These are phyloP conservation scores for Podilymbus podiceps DNA, from an alignment of 2,113 vertebrate genomes.

Conservation along the genomic window DNA sequence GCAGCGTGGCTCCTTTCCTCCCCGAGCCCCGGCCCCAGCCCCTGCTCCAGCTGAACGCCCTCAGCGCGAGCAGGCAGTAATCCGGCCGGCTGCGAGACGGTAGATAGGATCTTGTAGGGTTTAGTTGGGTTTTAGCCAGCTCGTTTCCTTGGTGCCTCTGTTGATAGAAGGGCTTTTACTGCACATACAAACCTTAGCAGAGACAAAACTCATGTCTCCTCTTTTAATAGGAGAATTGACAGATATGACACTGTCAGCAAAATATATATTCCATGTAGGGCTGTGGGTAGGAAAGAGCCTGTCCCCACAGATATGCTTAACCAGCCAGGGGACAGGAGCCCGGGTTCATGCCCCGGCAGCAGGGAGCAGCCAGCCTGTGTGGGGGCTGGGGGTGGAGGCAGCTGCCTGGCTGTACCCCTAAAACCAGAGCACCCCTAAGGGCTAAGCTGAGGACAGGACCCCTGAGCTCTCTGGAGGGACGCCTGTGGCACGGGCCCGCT, in stretches of 20 bases:
- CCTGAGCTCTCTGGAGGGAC: fast-evolving
- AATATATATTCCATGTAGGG: not conserved
- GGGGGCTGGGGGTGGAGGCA: not conserved
- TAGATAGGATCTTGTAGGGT: not conserved
- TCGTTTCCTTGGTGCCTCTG: conserved; percentile 24
- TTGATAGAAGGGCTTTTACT: conserved; percentile 37
- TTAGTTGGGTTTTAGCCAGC: not conserved
- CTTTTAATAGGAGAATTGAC: not conserved
- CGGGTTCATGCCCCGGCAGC: fast-evolving
- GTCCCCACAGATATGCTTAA: not conserved
- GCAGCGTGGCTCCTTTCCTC: not conserved
- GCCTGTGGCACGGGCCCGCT: fast-evolving
- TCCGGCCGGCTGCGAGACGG: not conserved
- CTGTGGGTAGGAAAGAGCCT: not conserved
- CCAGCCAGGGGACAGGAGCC: not conserved
- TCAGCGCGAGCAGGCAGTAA: not conserved
- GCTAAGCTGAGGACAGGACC: not conserved
- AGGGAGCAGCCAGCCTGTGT: not conserved
- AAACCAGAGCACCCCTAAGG: not conserved
- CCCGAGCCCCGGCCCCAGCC: not conserved
- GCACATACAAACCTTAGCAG: conserved; percentile 10
- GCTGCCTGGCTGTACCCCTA: not conserved
- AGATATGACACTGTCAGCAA: not conserved
- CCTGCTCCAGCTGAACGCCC: not conserved
- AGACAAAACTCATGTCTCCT: conserved; percentile 27